phyloP scores from a whole-genome alignment of 2,888 invertebrate genomes.

The Platynereis dumerilii region DNA sequence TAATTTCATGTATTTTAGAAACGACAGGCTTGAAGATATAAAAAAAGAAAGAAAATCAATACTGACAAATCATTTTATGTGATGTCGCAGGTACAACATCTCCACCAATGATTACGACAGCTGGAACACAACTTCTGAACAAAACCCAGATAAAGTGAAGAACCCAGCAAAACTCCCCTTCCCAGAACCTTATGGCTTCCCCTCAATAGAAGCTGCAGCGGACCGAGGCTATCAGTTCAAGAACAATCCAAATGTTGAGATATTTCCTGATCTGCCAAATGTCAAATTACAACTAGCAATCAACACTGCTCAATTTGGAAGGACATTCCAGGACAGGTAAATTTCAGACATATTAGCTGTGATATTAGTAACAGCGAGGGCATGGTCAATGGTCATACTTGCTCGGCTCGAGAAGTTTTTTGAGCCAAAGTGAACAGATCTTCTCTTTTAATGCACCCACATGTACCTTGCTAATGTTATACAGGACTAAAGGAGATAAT shows the following conservation, averaged over 20 bases:
- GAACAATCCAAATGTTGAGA: slow-evolving; percentile 56
- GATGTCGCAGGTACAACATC: slow-evolving; percentile 59
- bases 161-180: slow-evolving; percentile 44
- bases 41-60: too few relatives aligned
- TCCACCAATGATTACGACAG: slow-evolving; percentile 60
- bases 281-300: slow-evolving; percentile 56
- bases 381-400: slow-evolving; percentile 37
- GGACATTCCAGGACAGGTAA: slow-evolving; percentile 62
- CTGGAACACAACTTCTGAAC: slow-evolving; percentile 48
- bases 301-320: slow-evolving; percentile 61
- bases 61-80: background rate
- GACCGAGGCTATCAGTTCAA: slow-evolving; percentile 56
- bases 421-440: slow-evolving; percentile 63
- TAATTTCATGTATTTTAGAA: too few relatives aligned
- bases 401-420: slow-evolving; percentile 61
- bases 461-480: too few relatives aligned
- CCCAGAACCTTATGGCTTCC: slow-evolving; percentile 44
- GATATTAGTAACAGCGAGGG: slow-evolving; percentile 48
- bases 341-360: slow-evolving; percentile 55
- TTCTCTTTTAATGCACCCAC: too few relatives aligned
- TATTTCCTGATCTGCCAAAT: slow-evolving; percentile 50
- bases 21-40: too few relatives aligned
- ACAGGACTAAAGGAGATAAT: too few relatives aligned
- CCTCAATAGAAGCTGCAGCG: slow-evolving; percentile 39
- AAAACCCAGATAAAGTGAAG: slow-evolving; percentile 38